A percentile compares a stretch with the other conserved stretches of the same genome.
Conservation (phyloP, 2,888 invertebrate genomes). For the Lasioglossum lativentre region DNA sequence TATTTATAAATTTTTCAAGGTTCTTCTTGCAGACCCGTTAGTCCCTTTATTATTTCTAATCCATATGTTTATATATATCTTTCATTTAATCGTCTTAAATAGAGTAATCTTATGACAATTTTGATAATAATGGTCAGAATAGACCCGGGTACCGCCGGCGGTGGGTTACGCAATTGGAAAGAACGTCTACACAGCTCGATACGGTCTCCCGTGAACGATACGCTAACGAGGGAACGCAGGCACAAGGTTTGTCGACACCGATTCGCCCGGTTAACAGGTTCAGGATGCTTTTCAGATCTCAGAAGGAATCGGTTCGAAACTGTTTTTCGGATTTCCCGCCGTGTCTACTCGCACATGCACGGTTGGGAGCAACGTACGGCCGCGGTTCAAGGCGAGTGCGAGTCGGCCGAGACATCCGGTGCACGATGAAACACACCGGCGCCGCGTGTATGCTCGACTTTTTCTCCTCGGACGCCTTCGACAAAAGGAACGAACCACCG, state of each 20-base stretch:
- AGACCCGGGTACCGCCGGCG: not conserved
- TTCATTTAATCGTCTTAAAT: not conserved
- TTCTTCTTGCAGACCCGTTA: not conserved
- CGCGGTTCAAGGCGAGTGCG: slow-evolving; percentile 7
- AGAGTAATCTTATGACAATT: not conserved
- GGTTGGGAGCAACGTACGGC: not conserved
- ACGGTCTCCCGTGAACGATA: not conserved
- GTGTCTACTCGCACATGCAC: not conserved
- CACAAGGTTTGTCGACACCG: not conserved
- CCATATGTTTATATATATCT: not conserved
- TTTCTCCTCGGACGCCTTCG: slow-evolving; percentile 41
- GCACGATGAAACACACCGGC: slow-evolving; percentile 14
- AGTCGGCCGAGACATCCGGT: slow-evolving; percentile 5
- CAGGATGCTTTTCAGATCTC: not conserved
- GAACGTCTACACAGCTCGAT: not conserved
- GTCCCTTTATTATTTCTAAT: not conserved
- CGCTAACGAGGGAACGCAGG: not conserved
- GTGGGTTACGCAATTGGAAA: not conserved
- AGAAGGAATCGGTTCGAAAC: not conserved
- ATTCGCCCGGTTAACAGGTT: slow-evolving; percentile 1
- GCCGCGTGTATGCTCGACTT: slow-evolving; percentile 45
- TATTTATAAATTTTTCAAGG: not conserved
- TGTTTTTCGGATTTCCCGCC: not conserved
- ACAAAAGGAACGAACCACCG: slow-evolving; percentile 70
- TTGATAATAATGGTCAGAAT: not conserved